These are phyloP conservation scores for Drosophila arawakana DNA, from an alignment of 1,140 invertebrate species.

Conservation along the genomic window DNA sequence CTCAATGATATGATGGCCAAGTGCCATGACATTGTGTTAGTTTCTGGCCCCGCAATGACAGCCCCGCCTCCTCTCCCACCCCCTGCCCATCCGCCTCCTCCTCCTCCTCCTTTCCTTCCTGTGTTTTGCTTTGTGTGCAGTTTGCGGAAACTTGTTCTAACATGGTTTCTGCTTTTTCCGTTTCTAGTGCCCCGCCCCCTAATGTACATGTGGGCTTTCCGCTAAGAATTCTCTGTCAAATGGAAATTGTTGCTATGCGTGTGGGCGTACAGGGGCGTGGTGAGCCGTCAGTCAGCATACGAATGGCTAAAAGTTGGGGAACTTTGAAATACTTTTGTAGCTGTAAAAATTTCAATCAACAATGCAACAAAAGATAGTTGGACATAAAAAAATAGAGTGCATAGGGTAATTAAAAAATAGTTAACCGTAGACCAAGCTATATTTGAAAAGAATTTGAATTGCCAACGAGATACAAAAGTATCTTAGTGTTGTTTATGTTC, in stretches of 20 bases:
- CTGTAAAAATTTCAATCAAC: not conserved
- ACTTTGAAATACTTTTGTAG: not conserved
- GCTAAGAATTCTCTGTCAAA: constrained; percentile 54
- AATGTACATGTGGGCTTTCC: constrained; percentile 61
- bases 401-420: too few species aligned
- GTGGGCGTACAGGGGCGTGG: not conserved
- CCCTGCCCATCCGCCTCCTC: not conserved
- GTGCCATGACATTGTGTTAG: constrained; percentile 19
- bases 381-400: too few species aligned
- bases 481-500: too few species aligned
- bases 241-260: constrained; percentile 58
- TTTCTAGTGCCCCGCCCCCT: constrained; percentile 9
- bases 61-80: not conserved
- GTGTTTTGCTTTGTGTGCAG: constrained; percentile 28
- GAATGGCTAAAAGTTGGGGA: not conserved
- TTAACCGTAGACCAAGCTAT: too few species aligned
- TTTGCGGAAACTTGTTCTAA: constrained; percentile 55
- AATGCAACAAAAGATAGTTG: too few species aligned
- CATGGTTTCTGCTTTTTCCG: constrained; percentile 27
- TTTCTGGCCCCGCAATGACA: not conserved
- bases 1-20: constrained; percentile 35
- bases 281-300: not conserved
- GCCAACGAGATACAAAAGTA: too few species aligned
- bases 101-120: not conserved
- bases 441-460: too few species aligned